A percentile compares a stretch with the other conserved stretches of the same genome.
These are phyloP conservation scores for Pseudobourletiella spinata DNA, from an alignment of 1,140 invertebrate genomes.

Conservation along the genomic window DNA sequence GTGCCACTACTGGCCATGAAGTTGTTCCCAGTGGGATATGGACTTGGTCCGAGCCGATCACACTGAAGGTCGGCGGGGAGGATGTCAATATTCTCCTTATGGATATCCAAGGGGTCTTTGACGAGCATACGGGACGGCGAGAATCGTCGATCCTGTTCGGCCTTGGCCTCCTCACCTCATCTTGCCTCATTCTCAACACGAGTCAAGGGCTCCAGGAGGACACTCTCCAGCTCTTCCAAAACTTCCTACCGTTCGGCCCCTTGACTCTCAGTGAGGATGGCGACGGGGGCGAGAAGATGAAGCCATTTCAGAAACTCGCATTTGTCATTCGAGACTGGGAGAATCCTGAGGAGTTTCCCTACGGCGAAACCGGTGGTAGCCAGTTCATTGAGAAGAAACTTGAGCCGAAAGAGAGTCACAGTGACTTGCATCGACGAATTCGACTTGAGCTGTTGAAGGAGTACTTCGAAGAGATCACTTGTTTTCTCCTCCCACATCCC, in stretches of 20 bases:
- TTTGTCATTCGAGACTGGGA: constrained; percentile 32
- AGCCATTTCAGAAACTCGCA: constrained; percentile 21
- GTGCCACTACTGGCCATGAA: constrained; percentile 48
- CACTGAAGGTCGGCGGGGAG: constrained; percentile 42
- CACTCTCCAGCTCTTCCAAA: constrained; percentile 48
- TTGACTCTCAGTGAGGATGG: constrained; percentile 43
- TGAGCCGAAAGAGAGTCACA: constrained; percentile 1
- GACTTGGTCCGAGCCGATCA: constrained; percentile 52
- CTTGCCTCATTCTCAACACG: constrained; percentile 49
- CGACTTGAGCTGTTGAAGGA: not conserved
- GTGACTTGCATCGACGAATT: not conserved
- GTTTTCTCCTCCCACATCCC: constrained; percentile 21
- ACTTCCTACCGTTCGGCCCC: constrained; percentile 57
- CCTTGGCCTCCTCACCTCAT: constrained; percentile 44
- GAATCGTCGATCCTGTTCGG: constrained; percentile 58
- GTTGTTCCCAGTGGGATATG: constrained; percentile 54
- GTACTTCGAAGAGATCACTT: constrained; percentile 18
- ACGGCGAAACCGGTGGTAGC: constrained; percentile 21
- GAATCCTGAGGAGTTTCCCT: constrained; percentile 15
- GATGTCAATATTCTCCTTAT: constrained; percentile 52
- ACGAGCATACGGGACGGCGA: constrained; percentile 51
- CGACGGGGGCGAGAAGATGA: not conserved
- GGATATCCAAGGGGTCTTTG: constrained; percentile 62
- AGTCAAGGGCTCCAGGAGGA: constrained; percentile 49
- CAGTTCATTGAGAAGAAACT: constrained; percentile 16